A percentile compares a stretch with the other conserved stretches of the same genome.
Conservation (phyloP, 1,140 invertebrate species). For the Araneus ventricosus region DNA sequence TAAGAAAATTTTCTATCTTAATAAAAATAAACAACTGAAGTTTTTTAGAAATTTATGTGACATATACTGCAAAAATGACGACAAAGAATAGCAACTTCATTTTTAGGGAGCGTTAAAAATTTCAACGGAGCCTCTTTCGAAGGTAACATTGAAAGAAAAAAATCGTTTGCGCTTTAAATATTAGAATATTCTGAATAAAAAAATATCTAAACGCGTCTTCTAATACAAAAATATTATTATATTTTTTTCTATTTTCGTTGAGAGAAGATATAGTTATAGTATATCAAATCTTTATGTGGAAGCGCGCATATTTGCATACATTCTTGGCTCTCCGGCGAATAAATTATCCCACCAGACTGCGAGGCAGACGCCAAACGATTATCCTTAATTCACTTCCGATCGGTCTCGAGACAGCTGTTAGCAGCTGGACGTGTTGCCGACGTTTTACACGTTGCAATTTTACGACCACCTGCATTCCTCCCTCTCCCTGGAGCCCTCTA, state of each 20-base stretch:
- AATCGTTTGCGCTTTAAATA: too few species aligned
- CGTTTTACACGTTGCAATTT: slow-evolving; percentile 18
- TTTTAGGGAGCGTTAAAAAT: too few species aligned
- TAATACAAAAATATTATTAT: background rate
- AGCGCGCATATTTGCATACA: background rate
- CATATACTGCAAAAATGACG: too few species aligned
- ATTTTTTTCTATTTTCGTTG: background rate
- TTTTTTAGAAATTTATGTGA: too few species aligned
- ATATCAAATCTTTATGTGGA: background rate
- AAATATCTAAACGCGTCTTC: background rate
- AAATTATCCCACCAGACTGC: background rate
- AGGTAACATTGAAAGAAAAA: too few species aligned
- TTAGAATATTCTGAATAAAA: background rate
- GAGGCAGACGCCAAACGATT: background rate
- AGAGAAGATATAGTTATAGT: background rate
- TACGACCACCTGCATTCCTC: background rate
- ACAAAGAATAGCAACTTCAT: too few species aligned
- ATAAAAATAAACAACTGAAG: too few species aligned
- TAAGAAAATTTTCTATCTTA: too few species aligned
- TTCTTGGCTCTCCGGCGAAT: background rate
- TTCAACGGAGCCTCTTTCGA: too few species aligned
- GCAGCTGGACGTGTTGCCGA: background rate
- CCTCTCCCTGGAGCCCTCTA: background rate
- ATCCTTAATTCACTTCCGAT: background rate
- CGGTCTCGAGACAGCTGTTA: background rate